Percentiles rank a stretch among this genome's conserved stretches.
phyloP scores from a whole-genome alignment of 2,888 invertebrate genomes.

The Hirudinaria manillensis region DNA sequence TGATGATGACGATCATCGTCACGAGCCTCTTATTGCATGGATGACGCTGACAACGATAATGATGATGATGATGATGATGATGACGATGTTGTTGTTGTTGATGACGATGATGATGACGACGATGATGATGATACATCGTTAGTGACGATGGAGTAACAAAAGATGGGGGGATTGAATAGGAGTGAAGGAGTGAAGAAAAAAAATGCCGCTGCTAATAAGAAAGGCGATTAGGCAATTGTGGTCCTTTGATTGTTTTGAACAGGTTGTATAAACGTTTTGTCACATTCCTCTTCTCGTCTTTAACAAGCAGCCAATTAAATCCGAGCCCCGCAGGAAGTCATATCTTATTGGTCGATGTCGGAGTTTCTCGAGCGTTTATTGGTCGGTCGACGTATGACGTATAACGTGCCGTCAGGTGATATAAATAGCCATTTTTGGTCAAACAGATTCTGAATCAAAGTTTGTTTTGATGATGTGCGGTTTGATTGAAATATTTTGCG shows the following conservation, averaged over 20 bases:
- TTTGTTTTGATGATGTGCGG: neutral
- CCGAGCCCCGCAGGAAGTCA: neutral
- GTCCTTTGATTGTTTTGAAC: constrained; percentile 6
- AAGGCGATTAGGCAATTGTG: neutral
- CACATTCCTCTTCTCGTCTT: neutral
- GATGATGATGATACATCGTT: neutral
- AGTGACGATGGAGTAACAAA: too few relatives aligned
- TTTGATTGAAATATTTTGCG: neutral
- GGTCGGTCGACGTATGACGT: neutral
- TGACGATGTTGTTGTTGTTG: neutral
- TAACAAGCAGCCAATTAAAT: neutral
- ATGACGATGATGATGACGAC: constrained; percentile 15
- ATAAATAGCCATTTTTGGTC: neutral
- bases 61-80: constrained; percentile 5
- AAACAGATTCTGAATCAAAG: neutral
- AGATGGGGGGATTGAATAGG: too few relatives aligned
- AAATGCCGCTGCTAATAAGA: neutral
- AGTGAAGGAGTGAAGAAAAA: too few relatives aligned
- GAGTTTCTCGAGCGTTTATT: neutral
- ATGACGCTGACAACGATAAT: neutral
- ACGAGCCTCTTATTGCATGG: too few relatives aligned
- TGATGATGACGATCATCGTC: too few relatives aligned
- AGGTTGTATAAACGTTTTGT: neutral
- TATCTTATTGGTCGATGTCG: neutral
- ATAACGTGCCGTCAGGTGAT: neutral